Base-by-base conservation (phyloP, 2,797 vertebrate genomes). In the Coluber constrictor region DNA sequence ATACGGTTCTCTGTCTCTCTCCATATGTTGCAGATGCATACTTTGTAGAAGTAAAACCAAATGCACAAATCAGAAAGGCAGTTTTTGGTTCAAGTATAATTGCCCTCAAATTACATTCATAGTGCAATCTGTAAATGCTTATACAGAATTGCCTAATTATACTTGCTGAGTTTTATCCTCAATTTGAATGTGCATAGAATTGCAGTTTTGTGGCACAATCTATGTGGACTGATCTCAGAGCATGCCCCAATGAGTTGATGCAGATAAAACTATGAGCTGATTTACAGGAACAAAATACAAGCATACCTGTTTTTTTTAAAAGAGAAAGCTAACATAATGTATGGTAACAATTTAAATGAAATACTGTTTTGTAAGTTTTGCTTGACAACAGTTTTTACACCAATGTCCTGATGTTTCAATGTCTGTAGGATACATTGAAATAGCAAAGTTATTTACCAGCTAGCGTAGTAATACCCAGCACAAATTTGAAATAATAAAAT, bases 401-500 rank as follows among this genome's bases (percentile, higher is more conserved):
- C 79, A 88, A 43, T 90, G 61, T 95, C 16, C 0, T 92, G 60
- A 92, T 92, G 6, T 83, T 12, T 55, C 55, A 6, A 87, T 87
- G 86, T 92, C 1, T 9, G 74, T 29, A 90, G 51, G 92, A 89
- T 18, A 59, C 66, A 79, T 59, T 95, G 87, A 96, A 96, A 95
- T 88, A 91, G 27, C 79, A 89, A 6, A 13, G 56, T 92, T 89
- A 93, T 0, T 0, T 61, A 63, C 29, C 92, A 88, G 91, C 86
- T 66, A 92, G 89, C 90, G 93, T 88, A 37, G 90, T 92, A 93
- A 93, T 70, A 54, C 25, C 54, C 91, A 96, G 51, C 60, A 95
- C 79, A 88, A 47, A 92, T 27, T 92, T 86, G 86, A 95, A 97
- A 97, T 11, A 60, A 89, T 93, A 96, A 92, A 96, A 95, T 70